Conservation (phyloP, 2,888 invertebrate genomes). For the Cynaeus angustus region DNA sequence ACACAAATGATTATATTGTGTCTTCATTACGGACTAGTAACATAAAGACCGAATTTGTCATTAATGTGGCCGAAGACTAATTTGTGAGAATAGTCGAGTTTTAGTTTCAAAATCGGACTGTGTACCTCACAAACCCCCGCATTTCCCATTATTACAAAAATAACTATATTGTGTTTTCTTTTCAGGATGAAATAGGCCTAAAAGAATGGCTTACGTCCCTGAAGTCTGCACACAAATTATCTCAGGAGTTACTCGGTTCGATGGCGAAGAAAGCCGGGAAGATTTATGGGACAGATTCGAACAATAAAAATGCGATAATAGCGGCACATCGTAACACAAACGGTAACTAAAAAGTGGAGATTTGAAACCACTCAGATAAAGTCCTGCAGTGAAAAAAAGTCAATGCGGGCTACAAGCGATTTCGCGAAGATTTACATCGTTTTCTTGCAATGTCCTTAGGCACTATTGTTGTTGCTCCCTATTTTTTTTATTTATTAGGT, state of each 20-base stretch:
- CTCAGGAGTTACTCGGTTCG: slow-evolving; percentile 94
- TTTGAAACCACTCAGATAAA: slow-evolving; percentile 1
- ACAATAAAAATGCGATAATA: slow-evolving; percentile 72
- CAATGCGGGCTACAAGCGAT: slow-evolving; percentile 50
- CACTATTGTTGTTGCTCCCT: slow-evolving; percentile 47
- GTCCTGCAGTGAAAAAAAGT: slow-evolving; percentile 36
- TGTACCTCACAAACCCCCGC: too few relatives aligned
- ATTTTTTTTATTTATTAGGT: slow-evolving; percentile 41
- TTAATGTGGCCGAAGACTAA: too few relatives aligned
- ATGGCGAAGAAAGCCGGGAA: slow-evolving; percentile 99
- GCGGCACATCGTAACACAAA: slow-evolving; percentile 74
- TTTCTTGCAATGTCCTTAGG: slow-evolving; percentile 44
- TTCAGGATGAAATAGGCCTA: slow-evolving; percentile 96
- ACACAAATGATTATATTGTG: too few relatives aligned
- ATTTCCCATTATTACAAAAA: too few relatives aligned
- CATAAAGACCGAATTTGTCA: too few relatives aligned
- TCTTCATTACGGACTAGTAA: too few relatives aligned
- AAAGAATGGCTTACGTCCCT: slow-evolving; percentile 99
- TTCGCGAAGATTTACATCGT: slow-evolving; percentile 35
- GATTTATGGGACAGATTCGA: slow-evolving; percentile 93
- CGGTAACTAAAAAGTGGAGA: slow-evolving; percentile 71
- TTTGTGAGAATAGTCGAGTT: too few relatives aligned
- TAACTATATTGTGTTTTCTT: slow-evolving; percentile 49
- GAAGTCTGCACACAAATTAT: slow-evolving; percentile 95
- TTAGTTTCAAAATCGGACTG: too few relatives aligned